phyloP scores from a whole-genome alignment of 1,140 invertebrate genomes.

The Cotesia vestalis region DNA sequence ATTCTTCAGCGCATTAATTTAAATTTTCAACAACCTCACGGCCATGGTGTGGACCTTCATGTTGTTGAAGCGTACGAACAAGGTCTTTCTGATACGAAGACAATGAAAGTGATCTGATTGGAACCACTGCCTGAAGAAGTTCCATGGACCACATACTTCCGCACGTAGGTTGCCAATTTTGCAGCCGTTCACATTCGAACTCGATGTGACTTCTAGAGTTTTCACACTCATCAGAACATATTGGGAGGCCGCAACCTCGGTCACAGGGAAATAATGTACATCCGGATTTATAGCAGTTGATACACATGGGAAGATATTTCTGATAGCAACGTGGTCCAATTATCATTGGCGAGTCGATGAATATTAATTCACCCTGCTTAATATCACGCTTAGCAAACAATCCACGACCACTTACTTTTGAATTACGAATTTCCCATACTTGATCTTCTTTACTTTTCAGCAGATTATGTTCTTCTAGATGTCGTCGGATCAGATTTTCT shows the following conservation, averaged over 20 bases:
- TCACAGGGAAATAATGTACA: conserved; percentile 65
- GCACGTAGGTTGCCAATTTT: conserved; percentile 64
- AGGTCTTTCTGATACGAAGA: conserved; percentile 66
- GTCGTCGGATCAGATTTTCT: conserved; percentile 41
- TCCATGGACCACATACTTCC: conserved; percentile 64
- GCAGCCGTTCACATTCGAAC: conserved; percentile 70
- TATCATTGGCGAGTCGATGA: conserved; percentile 73
- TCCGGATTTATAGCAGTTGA: conserved; percentile 67
- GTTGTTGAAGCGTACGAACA: conserved; percentile 68
- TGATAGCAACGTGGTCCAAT: conserved; percentile 69
- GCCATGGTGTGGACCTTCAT: conserved; percentile 50
- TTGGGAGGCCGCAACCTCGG: conserved; percentile 68
- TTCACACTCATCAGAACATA: conserved; percentile 71
- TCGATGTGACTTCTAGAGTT: conserved; percentile 63
- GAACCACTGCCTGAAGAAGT: conserved; percentile 66
- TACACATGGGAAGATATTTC: conserved; percentile 65
- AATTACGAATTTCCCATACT: conserved; percentile 63
- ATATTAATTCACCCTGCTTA: conserved; percentile 72
- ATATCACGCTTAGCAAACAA: conserved; percentile 74
- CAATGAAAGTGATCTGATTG: conserved; percentile 71
- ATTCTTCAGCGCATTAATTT: neutral
- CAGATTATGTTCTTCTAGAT: conserved; percentile 45
- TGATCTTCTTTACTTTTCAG: conserved; percentile 2
- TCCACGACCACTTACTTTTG: conserved; percentile 71
- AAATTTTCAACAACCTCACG: conserved; percentile 39